phyloP scores from a whole-genome alignment of 2,797 vertebrate species.

The Vultur gryphus region DNA sequence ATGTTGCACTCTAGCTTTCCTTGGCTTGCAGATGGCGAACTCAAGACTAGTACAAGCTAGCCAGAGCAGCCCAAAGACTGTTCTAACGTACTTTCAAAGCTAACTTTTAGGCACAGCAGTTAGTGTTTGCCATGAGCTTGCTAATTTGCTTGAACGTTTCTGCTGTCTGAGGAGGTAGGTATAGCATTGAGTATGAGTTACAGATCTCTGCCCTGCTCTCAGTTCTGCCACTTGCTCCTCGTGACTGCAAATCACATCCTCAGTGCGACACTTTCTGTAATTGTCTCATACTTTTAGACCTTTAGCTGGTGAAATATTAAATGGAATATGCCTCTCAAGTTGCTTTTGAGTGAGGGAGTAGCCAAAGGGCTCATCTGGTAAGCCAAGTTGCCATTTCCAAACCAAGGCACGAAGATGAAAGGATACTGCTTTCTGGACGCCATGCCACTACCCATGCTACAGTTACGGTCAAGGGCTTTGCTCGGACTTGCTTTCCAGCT shows the following conservation, averaged over 20 bases:
- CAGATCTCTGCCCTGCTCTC: not conserved
- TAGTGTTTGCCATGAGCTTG: not conserved
- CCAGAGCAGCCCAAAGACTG: not conserved
- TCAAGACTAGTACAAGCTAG: not conserved
- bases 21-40: slow-evolving; percentile 12
- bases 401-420: not conserved
- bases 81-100: not conserved
- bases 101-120: not conserved
- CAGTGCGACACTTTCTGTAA: fast-evolving
- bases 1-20: not conserved
- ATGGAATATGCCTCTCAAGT: not conserved
- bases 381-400: not conserved
- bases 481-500: not conserved
- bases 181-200: not conserved
- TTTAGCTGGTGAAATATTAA: not conserved
- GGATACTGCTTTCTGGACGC: not conserved
- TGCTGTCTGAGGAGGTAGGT: not conserved
- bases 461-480: not conserved
- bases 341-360: not conserved
- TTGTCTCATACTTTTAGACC: not conserved
- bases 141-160: not conserved
- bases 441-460: not conserved
- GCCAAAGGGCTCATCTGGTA: not conserved
- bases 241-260: not conserved
- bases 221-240: not conserved